These are phyloP conservation scores for Psephotus haematonotus DNA, from an alignment of 2,113 vertebrate species.

Conservation along the genomic window DNA sequence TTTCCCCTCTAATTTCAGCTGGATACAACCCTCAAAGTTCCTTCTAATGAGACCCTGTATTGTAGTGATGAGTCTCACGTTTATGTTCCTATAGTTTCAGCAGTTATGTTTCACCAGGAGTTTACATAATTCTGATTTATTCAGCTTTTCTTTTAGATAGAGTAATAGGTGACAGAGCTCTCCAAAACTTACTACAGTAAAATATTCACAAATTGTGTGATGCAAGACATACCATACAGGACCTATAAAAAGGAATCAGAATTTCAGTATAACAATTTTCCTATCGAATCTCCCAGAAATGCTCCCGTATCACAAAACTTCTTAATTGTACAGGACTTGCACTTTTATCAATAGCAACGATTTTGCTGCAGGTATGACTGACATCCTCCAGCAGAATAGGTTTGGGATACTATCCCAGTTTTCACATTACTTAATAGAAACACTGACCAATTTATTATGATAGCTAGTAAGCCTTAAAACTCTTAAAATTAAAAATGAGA, in stretches of 20 bases:
- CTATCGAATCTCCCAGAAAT: background rate
- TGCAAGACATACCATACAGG: background rate
- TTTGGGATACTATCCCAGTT: background rate
- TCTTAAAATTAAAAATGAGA: background rate
- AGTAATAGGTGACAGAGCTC: background rate
- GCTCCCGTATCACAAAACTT: background rate
- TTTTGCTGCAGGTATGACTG: background rate
- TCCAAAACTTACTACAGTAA: background rate
- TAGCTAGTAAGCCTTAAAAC: background rate
- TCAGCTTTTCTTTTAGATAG: background rate
- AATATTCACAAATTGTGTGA: background rate
- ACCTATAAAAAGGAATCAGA: background rate
- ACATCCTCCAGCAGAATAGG: background rate
- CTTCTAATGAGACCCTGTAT: background rate
- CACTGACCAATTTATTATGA: background rate
- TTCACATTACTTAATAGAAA: background rate
- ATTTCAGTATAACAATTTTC: background rate
- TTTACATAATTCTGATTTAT: background rate
- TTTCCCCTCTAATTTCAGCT: background rate
- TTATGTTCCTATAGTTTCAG: background rate
- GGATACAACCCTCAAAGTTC: background rate
- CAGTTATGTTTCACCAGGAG: background rate
- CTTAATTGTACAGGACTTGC: background rate
- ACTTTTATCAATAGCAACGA: background rate
- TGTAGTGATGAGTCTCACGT: rapidly evolving